Conservation (phyloP, 1,140 invertebrate species). For the Dolichoris vasculosae region DNA sequence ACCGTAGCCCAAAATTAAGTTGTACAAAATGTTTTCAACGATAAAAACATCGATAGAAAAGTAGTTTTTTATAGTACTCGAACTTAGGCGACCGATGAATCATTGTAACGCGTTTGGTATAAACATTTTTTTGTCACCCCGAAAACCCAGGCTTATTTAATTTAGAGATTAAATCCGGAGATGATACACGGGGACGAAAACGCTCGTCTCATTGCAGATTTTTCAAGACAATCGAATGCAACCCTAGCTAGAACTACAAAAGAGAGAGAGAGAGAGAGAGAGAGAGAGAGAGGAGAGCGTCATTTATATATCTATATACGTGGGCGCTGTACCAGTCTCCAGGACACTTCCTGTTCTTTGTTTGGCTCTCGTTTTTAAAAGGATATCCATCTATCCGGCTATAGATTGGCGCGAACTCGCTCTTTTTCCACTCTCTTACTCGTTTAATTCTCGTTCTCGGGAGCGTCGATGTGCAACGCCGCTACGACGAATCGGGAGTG, state of each 20-base stretch:
- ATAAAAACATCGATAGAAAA: too few species aligned
- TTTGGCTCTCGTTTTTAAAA: conserved; percentile 41
- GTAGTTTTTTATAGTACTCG: too few species aligned
- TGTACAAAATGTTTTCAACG: too few species aligned
- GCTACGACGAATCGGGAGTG: background rate
- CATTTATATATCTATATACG: too few species aligned
- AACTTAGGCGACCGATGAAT: too few species aligned
- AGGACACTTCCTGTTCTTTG: conserved; percentile 49
- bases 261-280: background rate
- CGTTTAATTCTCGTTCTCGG: background rate
- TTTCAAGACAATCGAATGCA: conserved; percentile 27
- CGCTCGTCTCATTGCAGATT: conserved; percentile 7
- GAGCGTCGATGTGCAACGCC: background rate
- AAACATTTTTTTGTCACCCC: too few species aligned
- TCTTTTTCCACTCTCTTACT: conserved; percentile 1
- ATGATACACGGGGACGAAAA: conserved; percentile 33
- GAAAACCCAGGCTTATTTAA: conserved; percentile 37
- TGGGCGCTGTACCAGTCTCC: background rate
- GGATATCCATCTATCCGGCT: conserved; percentile 28
- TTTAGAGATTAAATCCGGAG: conserved; percentile 49
- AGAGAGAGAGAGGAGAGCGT: background rate
- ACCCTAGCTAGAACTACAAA: background rate
- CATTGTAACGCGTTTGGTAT: too few species aligned
- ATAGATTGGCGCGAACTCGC: conserved; percentile 36
- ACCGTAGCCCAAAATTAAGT: too few species aligned